These are phyloP conservation scores for Pyrrhosoma nymphula DNA, from an alignment of 2,888 invertebrate species.

Conservation along the genomic window DNA sequence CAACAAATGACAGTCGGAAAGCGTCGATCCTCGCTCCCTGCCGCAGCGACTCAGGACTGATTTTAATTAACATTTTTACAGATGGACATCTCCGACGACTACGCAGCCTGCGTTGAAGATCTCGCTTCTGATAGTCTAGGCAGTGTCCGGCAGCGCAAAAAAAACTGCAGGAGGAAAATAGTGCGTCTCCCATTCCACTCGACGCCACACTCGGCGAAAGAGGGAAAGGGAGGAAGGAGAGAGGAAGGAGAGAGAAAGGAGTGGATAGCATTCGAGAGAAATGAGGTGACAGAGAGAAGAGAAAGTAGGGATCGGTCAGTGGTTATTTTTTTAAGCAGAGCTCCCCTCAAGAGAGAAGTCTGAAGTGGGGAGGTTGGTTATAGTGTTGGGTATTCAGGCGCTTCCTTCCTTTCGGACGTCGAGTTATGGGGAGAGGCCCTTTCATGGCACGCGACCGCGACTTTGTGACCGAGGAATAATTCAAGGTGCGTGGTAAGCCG, in stretches of 20 bases:
- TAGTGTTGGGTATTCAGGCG: background rate
- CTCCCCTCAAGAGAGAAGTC: background rate
- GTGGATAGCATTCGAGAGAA: background rate
- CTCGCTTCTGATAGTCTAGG: too few species aligned
- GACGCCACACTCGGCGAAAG: background rate
- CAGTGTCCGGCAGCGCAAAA: background rate
- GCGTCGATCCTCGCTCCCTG: too few species aligned
- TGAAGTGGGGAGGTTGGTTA: background rate
- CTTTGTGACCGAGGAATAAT: background rate
- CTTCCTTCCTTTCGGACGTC: constrained; percentile 4
- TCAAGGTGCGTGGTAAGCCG: background rate
- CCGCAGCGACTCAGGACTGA: too few species aligned
- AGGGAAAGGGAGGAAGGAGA: background rate
- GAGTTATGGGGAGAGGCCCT: background rate
- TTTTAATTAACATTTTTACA: too few species aligned
- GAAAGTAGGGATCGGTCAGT: constrained; percentile 44
- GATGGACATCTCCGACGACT: too few species aligned
- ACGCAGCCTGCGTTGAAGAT: too few species aligned
- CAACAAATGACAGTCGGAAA: too few species aligned
- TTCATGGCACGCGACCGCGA: background rate
- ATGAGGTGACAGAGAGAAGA: constrained; percentile 41
- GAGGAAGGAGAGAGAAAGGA: constrained; percentile 57
- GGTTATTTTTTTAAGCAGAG: background rate
- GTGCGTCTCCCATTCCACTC: too few species aligned
- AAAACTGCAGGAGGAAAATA: too few species aligned